Evolutionary conservation across 2,797 vertebrate genomes (phyloP), one percentile per base, ranked within the genome.

Genomic region (Pteropus rufus): DNA sequence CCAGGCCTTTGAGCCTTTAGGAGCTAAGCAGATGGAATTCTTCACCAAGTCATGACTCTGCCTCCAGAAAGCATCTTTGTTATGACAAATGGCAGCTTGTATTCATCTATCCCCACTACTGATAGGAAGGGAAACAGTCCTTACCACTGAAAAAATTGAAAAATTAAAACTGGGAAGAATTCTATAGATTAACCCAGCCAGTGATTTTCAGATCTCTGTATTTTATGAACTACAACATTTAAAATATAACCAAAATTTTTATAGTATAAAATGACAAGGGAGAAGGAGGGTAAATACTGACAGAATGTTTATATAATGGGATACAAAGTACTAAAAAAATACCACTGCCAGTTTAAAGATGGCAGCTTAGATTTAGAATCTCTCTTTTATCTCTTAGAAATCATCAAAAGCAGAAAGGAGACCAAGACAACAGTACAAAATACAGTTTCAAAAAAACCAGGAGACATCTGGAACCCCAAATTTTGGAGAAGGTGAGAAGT

Each of bases 51-150:
- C 65, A 34, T 60, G 52, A 21, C 60, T 91, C 56, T 86, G 26
- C 34, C 58, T 31, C 44, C 39, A 94, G 95, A 91, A 93, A 93
- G 82, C 65, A 81, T 83, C 86, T 93, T 94, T 93, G 96, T 96
- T 95, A 75, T 93, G 82, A 96, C 69, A 97, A 91, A 89, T 76
- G 80, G 87, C 69, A 96, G 79, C 70, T 97, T 94, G 34, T 36
- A 70, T 82, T 93, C 36, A 24, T 94, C 29, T 82, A 70, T 67
- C 26, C 11, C 26, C 36, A 87, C 36, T 65, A 56, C 54, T 77
- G 5, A 14, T 73, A 44, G 56, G 39, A 93, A 90, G 39, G 14
- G 11, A 86, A 89, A 54, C 14, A 85, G 5, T 77, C 21, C 10
- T 24, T 19, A 93, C 10, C n/a, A 79, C n/a, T 31, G 18, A 39